Base-by-base conservation (phyloP, 2,888 invertebrate species). In the Drosophila mayaguana region DNA sequence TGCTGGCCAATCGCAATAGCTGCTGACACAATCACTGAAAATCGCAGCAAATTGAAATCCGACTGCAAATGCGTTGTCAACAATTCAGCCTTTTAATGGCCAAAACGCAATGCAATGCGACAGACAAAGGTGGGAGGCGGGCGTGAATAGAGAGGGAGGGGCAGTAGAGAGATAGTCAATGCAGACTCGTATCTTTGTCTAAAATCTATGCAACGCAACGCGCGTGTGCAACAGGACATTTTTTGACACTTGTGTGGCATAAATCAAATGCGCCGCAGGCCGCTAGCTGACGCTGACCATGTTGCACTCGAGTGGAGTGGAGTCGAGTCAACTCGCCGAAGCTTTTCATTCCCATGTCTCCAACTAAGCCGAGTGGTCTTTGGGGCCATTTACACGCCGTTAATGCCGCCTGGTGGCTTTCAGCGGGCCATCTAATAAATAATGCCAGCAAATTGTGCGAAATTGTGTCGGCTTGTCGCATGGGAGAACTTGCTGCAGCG, bases 171-270 rank as follows among this genome's bases (percentile, higher is more conserved):
- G 16, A 40, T n/a, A 40, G 40, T 7, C 57, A 40, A 38, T 40
- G 20, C 14, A 16, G 56, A 71, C 63, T 77, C 63, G 32, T 85
- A 82, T 83, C 88, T 74, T 51, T 72, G 72, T 34, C 77, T 50
- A 69, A 67, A 88, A 84, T 84, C 83, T 84, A 69, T 74, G 83
- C 70, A 32, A 32, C 77, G 51, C 65, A 68, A 54, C 61, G 65
- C 60, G 78, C 78, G 70, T 85, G 85, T 83, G 82, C 85, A 85
- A 89, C 86, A 86, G 86, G 86, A 86, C 86, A 86, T 83, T 86
- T 89, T 77, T 69, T 83, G 89, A 89, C 86, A 89, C 88, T 84
- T 84, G 86, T 76, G 66, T 88, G 75, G 89, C 89, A 86, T 86
- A 86, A 86, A 86, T 86, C 89, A 89, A 87, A 89, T 80, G 69